Conservation (phyloP, 2,888 invertebrate species). For the Sialis fuliginosa region DNA sequence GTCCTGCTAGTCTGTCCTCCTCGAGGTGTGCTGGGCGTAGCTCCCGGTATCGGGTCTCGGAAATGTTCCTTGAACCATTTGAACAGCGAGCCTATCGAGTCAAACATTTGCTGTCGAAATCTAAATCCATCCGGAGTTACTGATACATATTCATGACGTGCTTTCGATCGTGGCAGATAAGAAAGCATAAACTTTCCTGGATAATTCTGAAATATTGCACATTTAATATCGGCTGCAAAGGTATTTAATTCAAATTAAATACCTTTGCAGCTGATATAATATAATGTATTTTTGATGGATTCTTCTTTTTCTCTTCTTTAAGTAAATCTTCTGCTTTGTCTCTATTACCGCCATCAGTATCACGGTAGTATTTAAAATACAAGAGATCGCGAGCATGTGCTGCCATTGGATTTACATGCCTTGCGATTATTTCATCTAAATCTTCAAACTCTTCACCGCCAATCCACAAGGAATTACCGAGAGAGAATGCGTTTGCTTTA, state of each 20-base stretch:
- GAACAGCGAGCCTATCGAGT: slow-evolving; percentile 59
- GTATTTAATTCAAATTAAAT: slow-evolving; percentile 8
- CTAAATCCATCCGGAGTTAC: slow-evolving; percentile 85
- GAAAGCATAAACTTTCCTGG: slow-evolving; percentile 89
- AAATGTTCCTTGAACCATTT: slow-evolving; percentile 99
- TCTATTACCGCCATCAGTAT: slow-evolving; percentile 57
- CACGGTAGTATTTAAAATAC: slow-evolving; percentile 77
- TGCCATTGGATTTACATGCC: slow-evolving; percentile 94
- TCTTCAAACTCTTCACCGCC: slow-evolving; percentile 92
- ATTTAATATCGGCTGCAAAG: neutral
- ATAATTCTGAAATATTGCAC: slow-evolving; percentile 32
- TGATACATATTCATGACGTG: slow-evolving; percentile 82
- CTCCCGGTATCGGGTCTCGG: slow-evolving; percentile 67
- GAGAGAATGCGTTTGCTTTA: slow-evolving; percentile 88
- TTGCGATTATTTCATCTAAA: slow-evolving; percentile 95
- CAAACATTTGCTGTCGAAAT: slow-evolving; percentile 78
- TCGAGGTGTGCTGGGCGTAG: slow-evolving; percentile 57
- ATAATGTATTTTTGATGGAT: slow-evolving; percentile 77
- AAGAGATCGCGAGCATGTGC: slow-evolving; percentile 79
- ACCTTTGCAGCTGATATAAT: slow-evolving; percentile 63
- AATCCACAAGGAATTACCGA: slow-evolving; percentile 79
- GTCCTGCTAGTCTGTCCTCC: slow-evolving; percentile 34
- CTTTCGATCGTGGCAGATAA: slow-evolving; percentile 72
- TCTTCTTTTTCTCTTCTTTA: slow-evolving; percentile 76
- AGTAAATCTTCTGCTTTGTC: slow-evolving; percentile 78